These are phyloP conservation scores for Idaea straminata DNA, from an alignment of 2,888 invertebrate species.

Conservation along the genomic window DNA sequence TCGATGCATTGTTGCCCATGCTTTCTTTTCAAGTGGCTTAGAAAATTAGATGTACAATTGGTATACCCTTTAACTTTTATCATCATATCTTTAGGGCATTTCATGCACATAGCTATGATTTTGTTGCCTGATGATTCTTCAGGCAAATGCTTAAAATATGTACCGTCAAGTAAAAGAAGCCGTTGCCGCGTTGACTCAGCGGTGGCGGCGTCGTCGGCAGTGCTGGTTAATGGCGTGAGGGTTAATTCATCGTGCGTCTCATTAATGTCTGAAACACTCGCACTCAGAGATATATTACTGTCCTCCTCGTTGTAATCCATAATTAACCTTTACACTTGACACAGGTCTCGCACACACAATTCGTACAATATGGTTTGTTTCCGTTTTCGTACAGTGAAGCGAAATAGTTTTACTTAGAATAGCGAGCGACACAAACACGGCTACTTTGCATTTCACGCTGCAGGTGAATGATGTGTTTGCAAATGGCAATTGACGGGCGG, in stretches of 20 bases:
- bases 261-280: slow-evolving; percentile 5
- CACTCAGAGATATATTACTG: slow-evolving; percentile 4
- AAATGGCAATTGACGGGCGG: no score
- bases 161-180: slow-evolving; percentile 15
- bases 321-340: slow-evolving; percentile 5
- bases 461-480: no score
- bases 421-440: not conserved
- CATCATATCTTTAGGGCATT: slow-evolving; percentile 11
- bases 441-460: not conserved
- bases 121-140: slow-evolving; percentile 17
- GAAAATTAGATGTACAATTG: slow-evolving; percentile 15
- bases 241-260: slow-evolving; percentile 3
- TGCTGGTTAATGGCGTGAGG: not conserved
- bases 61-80: slow-evolving; percentile 21
- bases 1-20: slow-evolving; percentile 17
- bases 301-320: slow-evolving; percentile 3
- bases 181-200: slow-evolving; percentile 9
- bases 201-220: slow-evolving; percentile 5
- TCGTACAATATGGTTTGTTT: slow-evolving; percentile 3
- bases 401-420: not conserved
- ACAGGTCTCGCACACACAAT: slow-evolving; percentile 3
- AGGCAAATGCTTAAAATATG: slow-evolving; percentile 18
- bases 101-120: slow-evolving; percentile 15
- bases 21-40: slow-evolving; percentile 20
- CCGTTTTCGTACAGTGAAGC: not conserved